phyloP scores from a whole-genome alignment of 1,140 invertebrate genomes.

The Phortica variegata region DNA sequence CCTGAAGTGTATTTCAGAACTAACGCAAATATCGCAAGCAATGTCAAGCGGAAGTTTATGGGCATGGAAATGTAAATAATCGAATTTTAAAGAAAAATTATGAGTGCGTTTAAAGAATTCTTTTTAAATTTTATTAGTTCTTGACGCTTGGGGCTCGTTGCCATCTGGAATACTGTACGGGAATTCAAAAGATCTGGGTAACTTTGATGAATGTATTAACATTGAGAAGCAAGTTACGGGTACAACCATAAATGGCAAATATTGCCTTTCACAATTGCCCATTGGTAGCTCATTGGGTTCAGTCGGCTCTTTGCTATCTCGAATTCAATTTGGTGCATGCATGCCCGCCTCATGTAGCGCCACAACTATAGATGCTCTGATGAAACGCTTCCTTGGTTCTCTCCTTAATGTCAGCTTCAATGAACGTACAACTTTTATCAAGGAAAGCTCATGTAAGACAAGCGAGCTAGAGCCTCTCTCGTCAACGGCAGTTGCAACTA shows the following conservation, averaged over 20 bases:
- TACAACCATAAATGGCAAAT: background rate
- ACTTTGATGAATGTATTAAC: conserved; percentile 1
- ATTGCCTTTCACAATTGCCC: background rate
- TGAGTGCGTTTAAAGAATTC: too few relatives aligned
- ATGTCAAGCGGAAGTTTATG: conserved; percentile 4
- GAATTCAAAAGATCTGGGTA: background rate
- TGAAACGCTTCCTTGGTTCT: conserved; percentile 12
- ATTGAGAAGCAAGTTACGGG: background rate
- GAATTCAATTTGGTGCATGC: conserved; percentile 7
- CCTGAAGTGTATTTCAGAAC: conserved; percentile 18
- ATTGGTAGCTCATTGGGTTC: background rate
- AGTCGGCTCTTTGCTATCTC: too few relatives aligned
- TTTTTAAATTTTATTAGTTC: background rate
- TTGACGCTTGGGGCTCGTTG: background rate
- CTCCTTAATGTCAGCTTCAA: conserved; percentile 9
- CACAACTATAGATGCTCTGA: background rate
- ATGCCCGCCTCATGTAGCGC: conserved; percentile 14
- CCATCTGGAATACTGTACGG: background rate
- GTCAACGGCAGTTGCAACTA: conserved; percentile 23
- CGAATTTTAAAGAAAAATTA: background rate
- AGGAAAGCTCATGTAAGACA: conserved; percentile 1
- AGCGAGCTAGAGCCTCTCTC: conserved; percentile 10
- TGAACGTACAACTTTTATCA: background rate
- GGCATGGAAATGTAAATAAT: conserved; percentile 25
- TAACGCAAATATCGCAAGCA: conserved; percentile 10